A percentile compares a stretch with the other conserved stretches of the same genome.
Conservation (phyloP, 2,113 vertebrate species). For the Psammodynastes pulverulentus region DNA sequence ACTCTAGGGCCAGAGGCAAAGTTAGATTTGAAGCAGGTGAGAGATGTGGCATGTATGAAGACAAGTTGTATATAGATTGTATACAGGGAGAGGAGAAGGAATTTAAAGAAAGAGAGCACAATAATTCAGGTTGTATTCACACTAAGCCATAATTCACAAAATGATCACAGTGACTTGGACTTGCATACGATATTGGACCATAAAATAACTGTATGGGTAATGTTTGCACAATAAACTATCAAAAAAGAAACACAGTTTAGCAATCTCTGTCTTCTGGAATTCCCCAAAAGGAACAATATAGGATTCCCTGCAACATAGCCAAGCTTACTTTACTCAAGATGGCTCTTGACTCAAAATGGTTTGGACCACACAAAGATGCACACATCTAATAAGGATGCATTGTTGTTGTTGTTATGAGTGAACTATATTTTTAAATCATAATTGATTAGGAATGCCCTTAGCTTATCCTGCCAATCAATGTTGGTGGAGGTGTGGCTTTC, state of each 20-base stretch:
- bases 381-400: not conserved
- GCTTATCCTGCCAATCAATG: not conserved
- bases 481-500: not conserved
- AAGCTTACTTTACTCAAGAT: not conserved
- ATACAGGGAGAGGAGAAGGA: not conserved
- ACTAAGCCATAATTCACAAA: not conserved
- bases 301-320: not conserved
- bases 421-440: not conserved
- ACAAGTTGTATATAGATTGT: not conserved
- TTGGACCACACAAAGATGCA: not conserved
- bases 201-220: not conserved
- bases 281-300: not conserved
- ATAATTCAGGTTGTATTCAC: not conserved
- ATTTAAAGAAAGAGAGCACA: not conserved
- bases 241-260: too few relatives aligned
- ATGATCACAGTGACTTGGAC: not conserved
- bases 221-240: not conserved
- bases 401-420: not conserved
- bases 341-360: not conserved
- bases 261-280: not conserved
- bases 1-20: not conserved
- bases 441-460: not conserved
- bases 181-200: not conserved
- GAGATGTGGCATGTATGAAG: not conserved
- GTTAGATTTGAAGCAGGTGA: not conserved